phyloP scores from a whole-genome alignment of 2,888 invertebrate genomes.

The Caenorhabditis auriculariae region DNA sequence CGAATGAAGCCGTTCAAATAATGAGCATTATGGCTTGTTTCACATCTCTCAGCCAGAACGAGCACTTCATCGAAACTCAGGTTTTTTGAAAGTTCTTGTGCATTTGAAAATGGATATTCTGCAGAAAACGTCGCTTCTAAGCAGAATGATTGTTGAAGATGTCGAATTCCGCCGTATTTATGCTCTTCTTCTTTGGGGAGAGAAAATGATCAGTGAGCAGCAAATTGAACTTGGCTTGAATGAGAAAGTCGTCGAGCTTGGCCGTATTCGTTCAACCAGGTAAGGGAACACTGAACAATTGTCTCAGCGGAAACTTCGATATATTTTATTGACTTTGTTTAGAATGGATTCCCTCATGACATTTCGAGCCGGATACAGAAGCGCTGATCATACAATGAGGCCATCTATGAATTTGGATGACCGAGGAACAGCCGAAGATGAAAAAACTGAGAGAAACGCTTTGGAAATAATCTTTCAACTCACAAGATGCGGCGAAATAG shows the following conservation, averaged over 20 bases:
- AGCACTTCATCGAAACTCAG: background rate
- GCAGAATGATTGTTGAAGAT: slow-evolving; percentile 16
- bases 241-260: slow-evolving; percentile 13
- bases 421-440: slow-evolving; percentile 18
- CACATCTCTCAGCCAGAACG: slow-evolving; percentile 13
- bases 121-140: slow-evolving; percentile 13
- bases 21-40: slow-evolving; percentile 15
- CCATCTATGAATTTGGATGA: slow-evolving; percentile 20
- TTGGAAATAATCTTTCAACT: slow-evolving; percentile 13
- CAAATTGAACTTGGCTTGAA: slow-evolving; percentile 16
- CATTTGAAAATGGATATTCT: slow-evolving; percentile 11
- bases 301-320: background rate
- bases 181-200: slow-evolving; percentile 22
- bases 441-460: slow-evolving; percentile 7
- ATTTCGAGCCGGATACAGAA: slow-evolving; percentile 9
- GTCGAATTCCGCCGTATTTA: slow-evolving; percentile 21
- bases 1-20: slow-evolving; percentile 29
- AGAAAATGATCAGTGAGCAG: slow-evolving; percentile 24
- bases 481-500: slow-evolving; percentile 12
- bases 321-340: background rate
- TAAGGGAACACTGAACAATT: background rate
- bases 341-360: slow-evolving; percentile 15
- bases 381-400: slow-evolving; percentile 8
- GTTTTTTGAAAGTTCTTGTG: background rate
- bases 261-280: background rate